phyloP scores from a whole-genome alignment of 2,797 vertebrate species.

The Lepus oiostolus region DNA sequence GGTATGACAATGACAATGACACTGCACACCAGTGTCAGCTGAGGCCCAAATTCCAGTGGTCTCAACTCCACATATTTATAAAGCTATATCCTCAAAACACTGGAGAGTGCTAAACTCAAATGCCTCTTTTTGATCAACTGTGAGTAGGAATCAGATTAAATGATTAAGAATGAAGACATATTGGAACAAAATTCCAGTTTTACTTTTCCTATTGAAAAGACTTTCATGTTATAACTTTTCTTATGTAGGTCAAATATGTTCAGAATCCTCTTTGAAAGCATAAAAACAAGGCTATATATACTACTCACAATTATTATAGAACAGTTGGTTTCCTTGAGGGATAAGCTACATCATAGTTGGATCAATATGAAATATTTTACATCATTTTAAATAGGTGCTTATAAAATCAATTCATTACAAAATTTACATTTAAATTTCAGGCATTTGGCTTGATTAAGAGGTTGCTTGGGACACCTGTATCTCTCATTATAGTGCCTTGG shows the following conservation, averaged over 20 bases:
- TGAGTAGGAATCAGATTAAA: neutral
- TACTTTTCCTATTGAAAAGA: neutral
- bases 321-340: neutral
- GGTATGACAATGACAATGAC: neutral
- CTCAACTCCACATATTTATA: neutral
- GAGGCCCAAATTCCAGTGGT: neutral
- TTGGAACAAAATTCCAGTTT: neutral
- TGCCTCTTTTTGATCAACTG: neutral
- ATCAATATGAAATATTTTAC: neutral
- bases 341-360: neutral
- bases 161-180: neutral
- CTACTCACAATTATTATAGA: neutral
- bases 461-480: too few species aligned
- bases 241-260: neutral
- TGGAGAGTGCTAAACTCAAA: neutral
- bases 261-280: neutral
- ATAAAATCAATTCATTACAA: neutral
- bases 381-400: neutral
- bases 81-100: neutral
- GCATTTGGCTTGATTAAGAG: too few species aligned
- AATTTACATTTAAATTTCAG: too few species aligned
- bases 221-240: neutral
- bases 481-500: too few species aligned
- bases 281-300: neutral
- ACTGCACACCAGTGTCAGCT: neutral